Percentiles rank a stretch among this genome's conserved stretches.
phyloP scores from a whole-genome alignment of 2,888 invertebrate genomes.

The Aleiodes leptofemur region DNA sequence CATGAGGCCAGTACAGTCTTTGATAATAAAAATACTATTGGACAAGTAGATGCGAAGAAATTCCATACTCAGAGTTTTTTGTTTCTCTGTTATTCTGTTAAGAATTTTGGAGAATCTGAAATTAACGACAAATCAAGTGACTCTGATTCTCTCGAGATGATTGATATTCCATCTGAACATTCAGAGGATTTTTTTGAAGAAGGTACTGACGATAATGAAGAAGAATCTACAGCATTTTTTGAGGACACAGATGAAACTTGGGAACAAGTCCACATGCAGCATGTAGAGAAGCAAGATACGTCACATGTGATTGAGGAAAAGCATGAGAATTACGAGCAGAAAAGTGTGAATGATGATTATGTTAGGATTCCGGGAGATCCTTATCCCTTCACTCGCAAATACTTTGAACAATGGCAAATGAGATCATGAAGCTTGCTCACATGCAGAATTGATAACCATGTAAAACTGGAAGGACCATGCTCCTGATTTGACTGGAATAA shows the following conservation, averaged over 20 bases:
- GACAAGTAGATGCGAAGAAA: background rate
- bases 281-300: background rate
- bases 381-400: slow-evolving; percentile 63
- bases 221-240: no score
- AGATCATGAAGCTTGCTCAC: slow-evolving; percentile 44
- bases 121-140: background rate
- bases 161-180: background rate
- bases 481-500: no score
- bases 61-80: slow-evolving; percentile 22
- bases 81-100: slow-evolving; percentile 5
- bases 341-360: slow-evolving; percentile 54
- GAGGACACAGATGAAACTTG: background rate
- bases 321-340: background rate
- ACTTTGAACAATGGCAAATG: slow-evolving; percentile 61
- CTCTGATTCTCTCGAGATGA: background rate
- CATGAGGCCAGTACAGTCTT: background rate
- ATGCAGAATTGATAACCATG: background rate
- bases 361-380: slow-evolving; percentile 62
- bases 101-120: background rate
- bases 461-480: no score
- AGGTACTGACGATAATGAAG: no score
- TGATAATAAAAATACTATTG: background rate
- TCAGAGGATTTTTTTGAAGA: background rate
- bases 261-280: background rate
- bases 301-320: background rate